Conservation (phyloP, 2,113 vertebrate species). For the Corythaixoides concolor region DNA sequence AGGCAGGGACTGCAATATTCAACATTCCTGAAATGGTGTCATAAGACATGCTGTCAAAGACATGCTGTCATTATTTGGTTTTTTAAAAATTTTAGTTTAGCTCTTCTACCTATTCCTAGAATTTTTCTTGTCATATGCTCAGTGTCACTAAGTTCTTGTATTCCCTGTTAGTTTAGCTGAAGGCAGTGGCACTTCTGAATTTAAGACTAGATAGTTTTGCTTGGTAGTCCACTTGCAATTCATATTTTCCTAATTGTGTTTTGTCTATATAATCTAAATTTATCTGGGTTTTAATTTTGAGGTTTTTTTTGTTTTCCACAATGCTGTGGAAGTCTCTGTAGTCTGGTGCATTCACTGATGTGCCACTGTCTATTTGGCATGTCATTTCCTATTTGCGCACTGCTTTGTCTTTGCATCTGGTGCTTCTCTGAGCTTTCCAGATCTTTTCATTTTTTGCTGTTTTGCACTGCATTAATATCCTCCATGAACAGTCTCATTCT, state of each 20-base stretch:
- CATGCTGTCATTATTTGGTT: not conserved
- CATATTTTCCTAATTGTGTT: not conserved
- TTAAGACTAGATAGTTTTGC: not conserved
- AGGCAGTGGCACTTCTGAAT: not conserved
- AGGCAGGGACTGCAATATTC: not conserved
- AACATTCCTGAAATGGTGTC: not conserved
- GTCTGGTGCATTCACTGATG: not conserved
- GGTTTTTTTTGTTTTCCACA: not conserved
- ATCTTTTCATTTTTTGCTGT: not conserved
- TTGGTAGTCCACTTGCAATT: not conserved
- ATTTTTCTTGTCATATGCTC: not conserved
- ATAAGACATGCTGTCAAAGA: not conserved
- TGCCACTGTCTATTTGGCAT: not conserved
- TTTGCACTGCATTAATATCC: not conserved
- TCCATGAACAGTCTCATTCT: not conserved
- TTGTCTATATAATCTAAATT: not conserved
- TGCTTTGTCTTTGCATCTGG: not conserved
- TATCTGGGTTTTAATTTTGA: not conserved
- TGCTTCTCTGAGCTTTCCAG: conserved; percentile 3
- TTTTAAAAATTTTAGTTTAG: not conserved
- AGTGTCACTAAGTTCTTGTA: not conserved
- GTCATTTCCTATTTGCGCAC: not conserved
- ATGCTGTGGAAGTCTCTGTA: not conserved
- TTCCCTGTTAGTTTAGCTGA: not conserved
- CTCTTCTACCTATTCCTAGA: not conserved